Conservation (phyloP, 2,113 vertebrate genomes). For the Taxidea taxus region DNA sequence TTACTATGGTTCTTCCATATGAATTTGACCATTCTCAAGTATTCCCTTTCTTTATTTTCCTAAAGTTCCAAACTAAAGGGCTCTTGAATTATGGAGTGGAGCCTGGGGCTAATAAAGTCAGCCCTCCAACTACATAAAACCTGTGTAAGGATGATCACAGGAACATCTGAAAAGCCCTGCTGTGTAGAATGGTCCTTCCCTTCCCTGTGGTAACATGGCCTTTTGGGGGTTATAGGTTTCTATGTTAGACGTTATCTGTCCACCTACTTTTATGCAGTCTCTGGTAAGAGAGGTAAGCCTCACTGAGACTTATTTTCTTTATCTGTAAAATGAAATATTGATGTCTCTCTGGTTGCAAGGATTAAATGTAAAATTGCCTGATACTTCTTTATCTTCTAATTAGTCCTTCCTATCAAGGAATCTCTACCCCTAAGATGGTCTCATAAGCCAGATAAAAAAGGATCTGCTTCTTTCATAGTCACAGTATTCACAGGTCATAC, state of each 20-base stretch:
- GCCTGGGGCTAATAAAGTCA: not conserved
- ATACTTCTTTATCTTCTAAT: not conserved
- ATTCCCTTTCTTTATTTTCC: not conserved
- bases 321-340: not conserved
- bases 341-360: not conserved
- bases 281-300: not conserved
- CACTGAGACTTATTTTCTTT: not conserved
- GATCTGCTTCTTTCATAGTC: not conserved
- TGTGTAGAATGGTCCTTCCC: not conserved
- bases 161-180: not conserved
- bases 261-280: not conserved
- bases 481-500: not conserved
- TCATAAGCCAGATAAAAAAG: not conserved
- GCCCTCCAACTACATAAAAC: not conserved
- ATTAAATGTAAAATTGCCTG: slow-evolving; percentile 14
- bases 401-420: not conserved
- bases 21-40: not conserved
- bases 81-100: not conserved
- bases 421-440: not conserved
- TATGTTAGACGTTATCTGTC: not conserved
- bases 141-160: not conserved
- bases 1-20: not conserved
- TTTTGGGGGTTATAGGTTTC: not conserved
- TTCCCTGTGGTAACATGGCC: not conserved
- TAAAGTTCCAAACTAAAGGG: not conserved